Evolutionary conservation across 2,113 vertebrate genomes (phyloP).

Genomic region (Ptilonorhynchus violaceus): DNA sequence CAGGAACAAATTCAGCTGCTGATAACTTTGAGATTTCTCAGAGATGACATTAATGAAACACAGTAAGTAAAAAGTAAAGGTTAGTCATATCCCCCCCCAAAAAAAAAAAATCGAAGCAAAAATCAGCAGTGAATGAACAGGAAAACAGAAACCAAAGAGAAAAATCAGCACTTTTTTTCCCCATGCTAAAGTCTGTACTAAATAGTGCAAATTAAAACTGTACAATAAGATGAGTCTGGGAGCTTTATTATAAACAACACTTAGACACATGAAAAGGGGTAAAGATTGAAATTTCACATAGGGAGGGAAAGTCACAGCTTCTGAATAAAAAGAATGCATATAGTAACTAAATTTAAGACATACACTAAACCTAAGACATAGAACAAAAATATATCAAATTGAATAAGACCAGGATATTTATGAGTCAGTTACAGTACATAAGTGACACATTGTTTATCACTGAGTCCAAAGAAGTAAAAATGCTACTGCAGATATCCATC

Average conservation of each 20-base stretch:
- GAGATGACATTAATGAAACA: not conserved
- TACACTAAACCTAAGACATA: not conserved
- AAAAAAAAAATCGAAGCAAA: not conserved
- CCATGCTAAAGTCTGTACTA: not conserved
- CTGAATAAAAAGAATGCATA: not conserved
- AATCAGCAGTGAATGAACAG: not conserved
- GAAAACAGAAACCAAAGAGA: not conserved
- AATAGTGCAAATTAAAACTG: not conserved
- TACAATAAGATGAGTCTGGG: not conserved
- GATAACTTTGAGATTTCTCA: not conserved
- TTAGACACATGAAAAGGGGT: not conserved
- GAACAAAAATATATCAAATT: not conserved
- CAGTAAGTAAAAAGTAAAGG: not conserved
- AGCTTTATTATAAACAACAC: not conserved
- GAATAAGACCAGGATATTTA: not conserved
- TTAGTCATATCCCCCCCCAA: not conserved
- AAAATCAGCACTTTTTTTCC: not conserved
- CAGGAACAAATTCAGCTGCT: not conserved
- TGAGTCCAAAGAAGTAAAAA: not conserved
- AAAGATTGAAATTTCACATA: not conserved
- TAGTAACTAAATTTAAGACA: not conserved
- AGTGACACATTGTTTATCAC: not conserved
- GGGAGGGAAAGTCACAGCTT: not conserved
- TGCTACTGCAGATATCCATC: not conserved
- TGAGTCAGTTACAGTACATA: not conserved